These are phyloP conservation scores for Drosophila sproati DNA, from an alignment of 1,140 invertebrate species.

Conservation along the genomic window DNA sequence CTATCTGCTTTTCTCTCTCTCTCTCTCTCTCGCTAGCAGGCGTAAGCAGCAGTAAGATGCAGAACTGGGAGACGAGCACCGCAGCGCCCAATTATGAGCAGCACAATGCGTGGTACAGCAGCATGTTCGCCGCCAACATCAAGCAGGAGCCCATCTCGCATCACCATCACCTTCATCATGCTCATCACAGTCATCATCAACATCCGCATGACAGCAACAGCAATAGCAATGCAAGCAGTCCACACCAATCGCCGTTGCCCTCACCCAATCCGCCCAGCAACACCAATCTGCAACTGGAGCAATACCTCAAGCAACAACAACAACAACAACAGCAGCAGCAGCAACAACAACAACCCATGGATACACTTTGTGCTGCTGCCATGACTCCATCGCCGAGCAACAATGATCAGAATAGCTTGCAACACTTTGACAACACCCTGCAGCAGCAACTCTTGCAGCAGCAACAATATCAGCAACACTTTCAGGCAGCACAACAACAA, in stretches of 20 bases:
- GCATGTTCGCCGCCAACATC: conserved; percentile 76
- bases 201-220: conserved; percentile 20
- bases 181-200: conserved; percentile 22
- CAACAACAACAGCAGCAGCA: conserved; percentile 63
- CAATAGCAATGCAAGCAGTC: conserved; percentile 63
- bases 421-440: conserved; percentile 67
- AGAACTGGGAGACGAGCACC: conserved; percentile 83
- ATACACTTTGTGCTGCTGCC: conserved; percentile 67
- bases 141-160: conserved; percentile 73
- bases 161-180: conserved; percentile 41
- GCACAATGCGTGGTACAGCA: conserved; percentile 81
- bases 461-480: conserved; percentile 81
- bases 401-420: conserved; percentile 84
- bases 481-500: conserved; percentile 75
- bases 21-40: conserved; percentile 39
- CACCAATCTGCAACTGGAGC: conserved; percentile 57
- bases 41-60: conserved; percentile 66
- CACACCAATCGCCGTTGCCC: conserved; percentile 60
- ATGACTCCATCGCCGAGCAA: conserved; percentile 85
- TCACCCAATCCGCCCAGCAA: conserved; percentile 42
- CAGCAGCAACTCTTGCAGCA: conserved; percentile 79
- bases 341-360: conserved; percentile 65
- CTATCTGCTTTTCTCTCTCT: conserved; percentile 2
- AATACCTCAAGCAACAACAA: conserved; percentile 74
- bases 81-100: conserved; percentile 78